These are phyloP conservation scores for Eupelmus urozonus DNA, from an alignment of 2,888 invertebrate genomes.

Conservation along the genomic window DNA sequence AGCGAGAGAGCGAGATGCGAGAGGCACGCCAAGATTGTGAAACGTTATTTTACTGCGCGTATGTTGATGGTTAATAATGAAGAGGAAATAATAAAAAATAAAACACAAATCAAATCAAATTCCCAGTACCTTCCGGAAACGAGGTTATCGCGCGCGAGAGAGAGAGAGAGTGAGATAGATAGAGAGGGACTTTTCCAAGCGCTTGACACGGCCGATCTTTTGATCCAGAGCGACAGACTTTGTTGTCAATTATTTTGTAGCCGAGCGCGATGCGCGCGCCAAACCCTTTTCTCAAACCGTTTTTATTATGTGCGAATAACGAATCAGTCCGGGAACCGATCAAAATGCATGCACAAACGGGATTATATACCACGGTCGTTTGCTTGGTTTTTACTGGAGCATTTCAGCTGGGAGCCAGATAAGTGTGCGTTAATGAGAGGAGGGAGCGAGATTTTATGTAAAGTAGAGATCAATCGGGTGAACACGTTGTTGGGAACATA, in stretches of 20 bases:
- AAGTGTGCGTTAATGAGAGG: slow-evolving; percentile 43
- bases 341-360: slow-evolving; percentile 18
- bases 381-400: slow-evolving; percentile 21
- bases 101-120: slow-evolving; percentile 56
- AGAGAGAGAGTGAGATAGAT: neutral
- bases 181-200: slow-evolving; percentile 23
- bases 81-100: neutral
- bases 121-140: slow-evolving; percentile 25
- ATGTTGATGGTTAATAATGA: slow-evolving; percentile 43
- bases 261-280: slow-evolving; percentile 12
- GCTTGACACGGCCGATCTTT: slow-evolving; percentile 36
- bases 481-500: slow-evolving; percentile 64
- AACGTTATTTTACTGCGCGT: slow-evolving; percentile 52
- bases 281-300: slow-evolving; percentile 4
- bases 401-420: neutral
- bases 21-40: slow-evolving; percentile 21
- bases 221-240: slow-evolving; percentile 65
- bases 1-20: too few relatives aligned
- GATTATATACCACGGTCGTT: slow-evolving; percentile 3
- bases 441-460: slow-evolving; percentile 47
- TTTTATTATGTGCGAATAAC: slow-evolving; percentile 12
- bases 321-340: slow-evolving; percentile 16
- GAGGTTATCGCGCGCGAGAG: slow-evolving; percentile 42
- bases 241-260: slow-evolving; percentile 73
- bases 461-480: slow-evolving; percentile 60